These are phyloP conservation scores for Oxygymnocypris stewartii DNA, from an alignment of 2,113 vertebrate genomes.

Conservation along the genomic window DNA sequence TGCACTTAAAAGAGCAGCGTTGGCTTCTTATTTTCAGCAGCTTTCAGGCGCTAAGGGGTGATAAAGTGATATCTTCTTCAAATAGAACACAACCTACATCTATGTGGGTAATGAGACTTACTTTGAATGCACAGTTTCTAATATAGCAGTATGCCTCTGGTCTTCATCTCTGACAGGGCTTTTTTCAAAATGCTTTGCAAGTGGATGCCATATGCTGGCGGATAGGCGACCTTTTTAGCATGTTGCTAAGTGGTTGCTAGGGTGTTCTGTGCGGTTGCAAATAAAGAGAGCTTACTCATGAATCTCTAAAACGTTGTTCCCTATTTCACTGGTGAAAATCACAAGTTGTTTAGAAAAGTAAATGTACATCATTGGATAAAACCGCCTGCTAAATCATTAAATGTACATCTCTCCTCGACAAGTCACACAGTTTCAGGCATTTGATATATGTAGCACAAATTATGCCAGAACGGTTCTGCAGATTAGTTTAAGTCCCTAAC, in stretches of 20 bases:
- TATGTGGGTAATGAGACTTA: slow-evolving; percentile 2
- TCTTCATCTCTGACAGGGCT: not conserved
- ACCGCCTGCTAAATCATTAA: too few relatives aligned
- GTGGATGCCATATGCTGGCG: not conserved
- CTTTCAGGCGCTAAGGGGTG: not conserved
- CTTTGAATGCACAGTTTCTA: not conserved
- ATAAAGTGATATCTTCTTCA: slow-evolving; percentile 20
- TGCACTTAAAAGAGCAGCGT: not conserved
- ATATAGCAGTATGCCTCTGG: not conserved
- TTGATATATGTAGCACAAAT: too few relatives aligned
- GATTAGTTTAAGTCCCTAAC: too few relatives aligned
- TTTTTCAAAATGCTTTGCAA: not conserved
- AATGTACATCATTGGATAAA: too few relatives aligned
- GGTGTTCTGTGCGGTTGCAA: not conserved
- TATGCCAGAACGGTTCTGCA: too few relatives aligned
- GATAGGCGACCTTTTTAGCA: not conserved
- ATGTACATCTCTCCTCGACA: too few relatives aligned
- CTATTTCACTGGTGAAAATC: too few relatives aligned
- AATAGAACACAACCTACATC: slow-evolving; percentile 3
- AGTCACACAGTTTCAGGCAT: too few relatives aligned
- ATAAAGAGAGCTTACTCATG: not conserved
- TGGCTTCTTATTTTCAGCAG: not conserved
- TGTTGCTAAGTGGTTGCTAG: not conserved
- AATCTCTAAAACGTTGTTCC: too few relatives aligned
- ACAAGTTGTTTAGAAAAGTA: too few relatives aligned